phyloP scores from a whole-genome alignment of 2,888 invertebrate species.

The Criorhina ranunculi region DNA sequence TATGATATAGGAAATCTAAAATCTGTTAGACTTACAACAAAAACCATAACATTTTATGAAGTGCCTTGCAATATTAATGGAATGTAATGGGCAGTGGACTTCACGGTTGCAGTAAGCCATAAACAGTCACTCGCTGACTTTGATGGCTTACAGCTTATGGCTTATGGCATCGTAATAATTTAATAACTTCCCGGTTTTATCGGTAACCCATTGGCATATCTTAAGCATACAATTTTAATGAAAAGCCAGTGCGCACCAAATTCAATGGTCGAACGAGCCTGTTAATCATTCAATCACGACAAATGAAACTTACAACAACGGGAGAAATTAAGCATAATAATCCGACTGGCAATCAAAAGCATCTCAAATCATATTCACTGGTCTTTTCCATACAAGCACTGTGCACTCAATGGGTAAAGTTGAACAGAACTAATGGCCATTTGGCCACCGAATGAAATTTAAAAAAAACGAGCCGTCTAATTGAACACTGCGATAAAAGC shows the following conservation, averaged over 20 bases:
- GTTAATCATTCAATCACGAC: slow-evolving; percentile 3
- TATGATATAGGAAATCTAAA: no score
- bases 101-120: no score
- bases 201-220: neutral
- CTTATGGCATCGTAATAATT: no score
- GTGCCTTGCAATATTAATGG: no score
- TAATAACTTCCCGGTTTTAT: no score
- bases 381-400: slow-evolving; percentile 1
- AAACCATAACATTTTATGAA: no score
- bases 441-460: slow-evolving; percentile 21
- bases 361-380: slow-evolving; percentile 14
- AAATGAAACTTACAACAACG: slow-evolving; percentile 33
- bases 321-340: slow-evolving; percentile 23
- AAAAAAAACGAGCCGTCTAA: slow-evolving; percentile 14
- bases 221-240: neutral
- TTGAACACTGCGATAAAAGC: slow-evolving; percentile 53
- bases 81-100: no score
- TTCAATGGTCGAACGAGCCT: slow-evolving; percentile 3
- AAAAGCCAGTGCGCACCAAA: neutral
- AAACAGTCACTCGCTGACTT: no score
- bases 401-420: slow-evolving; percentile 16
- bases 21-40: no score
- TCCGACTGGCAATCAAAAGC: slow-evolving; percentile 22
- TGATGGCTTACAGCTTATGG: no score
- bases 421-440: slow-evolving; percentile 3